Evolutionary conservation across 2,113 vertebrate genomes (phyloP), one percentile per base, ranked within the genome.

Genomic region (Lophius piscatorius): DNA sequence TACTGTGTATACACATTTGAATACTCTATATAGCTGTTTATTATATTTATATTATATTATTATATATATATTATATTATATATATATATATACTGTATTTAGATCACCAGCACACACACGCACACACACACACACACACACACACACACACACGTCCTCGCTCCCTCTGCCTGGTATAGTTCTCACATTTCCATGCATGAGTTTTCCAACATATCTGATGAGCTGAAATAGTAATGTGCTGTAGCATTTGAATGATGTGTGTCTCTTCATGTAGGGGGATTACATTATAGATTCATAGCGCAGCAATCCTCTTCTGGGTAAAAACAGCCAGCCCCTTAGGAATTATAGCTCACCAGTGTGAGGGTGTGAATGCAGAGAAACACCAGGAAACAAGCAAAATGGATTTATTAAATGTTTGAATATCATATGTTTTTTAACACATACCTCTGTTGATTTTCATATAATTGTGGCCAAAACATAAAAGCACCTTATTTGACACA

Each of bases 231-330:
- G 76, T 74, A 79, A 84, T 78, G 72, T 74, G 67, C 31, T 83
- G 68, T 55, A 70, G 59, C 57, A 50, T 78, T 61, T 81, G 83
- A 83, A 76, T 74, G 85, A 78, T 87, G 74, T 79, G 63, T 81
- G 84, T 72, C 82, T 75, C 66, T 44, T 72, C 60, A 26, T 78
- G 81, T 74, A 9, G 35, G 65, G 42, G 63, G 75, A 89, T 84
- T 84, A 80, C 87, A 86, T 87, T 85, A 82, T 86, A 82, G 74
- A 87, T 86, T 86, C 85, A 84, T 85, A 74, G 74, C 61, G 55
- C 50, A 63, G 70, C 69, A 57, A 70, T 81, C 63, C 72, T 70
- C 69, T 69, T 33, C 39, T 28, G 51, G 61, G 42, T 71, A 69
- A 71, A 72, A 83, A 63, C 51, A 71, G 26, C 61, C 52, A 58